phyloP scores from a whole-genome alignment of 2,797 vertebrate species.

The Gallinago stenura region DNA sequence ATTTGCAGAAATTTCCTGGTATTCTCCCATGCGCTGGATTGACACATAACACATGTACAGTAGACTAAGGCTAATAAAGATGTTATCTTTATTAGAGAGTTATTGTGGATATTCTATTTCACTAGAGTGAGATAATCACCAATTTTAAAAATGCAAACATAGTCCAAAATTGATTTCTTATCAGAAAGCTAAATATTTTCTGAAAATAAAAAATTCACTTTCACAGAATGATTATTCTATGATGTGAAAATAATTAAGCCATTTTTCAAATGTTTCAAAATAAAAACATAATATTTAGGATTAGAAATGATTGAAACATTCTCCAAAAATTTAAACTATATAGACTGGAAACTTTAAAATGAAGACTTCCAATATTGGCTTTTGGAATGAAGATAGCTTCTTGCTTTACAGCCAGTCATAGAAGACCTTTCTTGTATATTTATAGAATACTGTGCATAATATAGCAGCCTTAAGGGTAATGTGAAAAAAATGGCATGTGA shows the following conservation, averaged over 20 bases:
- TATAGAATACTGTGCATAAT: not conserved
- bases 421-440: not conserved
- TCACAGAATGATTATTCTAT: not conserved
- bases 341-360: not conserved
- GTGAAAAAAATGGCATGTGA: not conserved
- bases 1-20: not conserved
- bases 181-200: not conserved
- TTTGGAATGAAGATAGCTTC: not conserved
- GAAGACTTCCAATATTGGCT: not conserved
- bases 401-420: not conserved
- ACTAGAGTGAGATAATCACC: not conserved
- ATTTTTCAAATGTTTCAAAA: slow-evolving; percentile 8
- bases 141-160: not conserved
- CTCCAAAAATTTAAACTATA: not conserved
- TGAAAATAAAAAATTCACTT: not conserved
- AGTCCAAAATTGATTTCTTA: not conserved
- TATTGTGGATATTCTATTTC: not conserved
- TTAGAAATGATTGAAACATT: not conserved
- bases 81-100: not conserved
- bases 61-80: not conserved
- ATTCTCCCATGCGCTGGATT: not conserved
- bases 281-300: not conserved
- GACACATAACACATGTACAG: not conserved
- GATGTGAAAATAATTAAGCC: not conserved
- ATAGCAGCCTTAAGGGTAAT: not conserved